A percentile compares a stretch with the other conserved stretches of the same genome.
Evolutionary conservation across 2,113 vertebrate genomes (phyloP).

Genomic region (Cryptomyrus ogoouensis): DNA sequence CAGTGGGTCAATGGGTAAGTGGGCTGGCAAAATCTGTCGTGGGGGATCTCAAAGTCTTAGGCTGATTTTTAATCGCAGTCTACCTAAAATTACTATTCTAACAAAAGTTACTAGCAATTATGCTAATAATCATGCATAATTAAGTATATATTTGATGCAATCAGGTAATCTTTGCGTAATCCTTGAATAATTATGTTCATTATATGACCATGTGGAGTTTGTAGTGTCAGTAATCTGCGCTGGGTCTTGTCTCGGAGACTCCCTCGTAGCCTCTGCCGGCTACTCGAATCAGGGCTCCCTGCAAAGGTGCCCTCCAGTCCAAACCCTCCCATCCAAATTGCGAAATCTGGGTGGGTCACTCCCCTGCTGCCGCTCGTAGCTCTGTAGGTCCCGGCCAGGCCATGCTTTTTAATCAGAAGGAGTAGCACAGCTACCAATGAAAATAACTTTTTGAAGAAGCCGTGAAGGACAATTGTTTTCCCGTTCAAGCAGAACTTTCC

Average conservation of each 20-base stretch:
- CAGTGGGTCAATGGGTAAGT: not conserved
- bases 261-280: conserved; percentile 40
- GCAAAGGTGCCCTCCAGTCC: conserved; percentile 49
- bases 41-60: not conserved
- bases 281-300: conserved; percentile 30
- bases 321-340: conserved; percentile 27
- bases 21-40: not conserved
- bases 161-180: not conserved
- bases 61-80: not conserved
- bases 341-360: not conserved
- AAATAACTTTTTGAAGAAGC: not conserved
- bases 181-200: not conserved
- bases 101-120: not conserved
- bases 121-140: not conserved
- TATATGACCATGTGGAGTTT: not conserved
- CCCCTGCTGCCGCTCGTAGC: not conserved
- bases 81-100: not conserved
- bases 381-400: not conserved
- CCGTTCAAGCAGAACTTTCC: not conserved
- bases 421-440: not conserved
- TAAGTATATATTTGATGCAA: not conserved
- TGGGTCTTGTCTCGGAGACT: not conserved
- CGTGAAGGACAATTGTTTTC: not conserved
- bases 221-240: not conserved
- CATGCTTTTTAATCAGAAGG: not conserved